A percentile compares a stretch with the other conserved stretches of the same genome.
These are phyloP conservation scores for Lagenorhynchus albirostris DNA, from an alignment of 2,113 vertebrate genomes.

Conservation along the genomic window DNA sequence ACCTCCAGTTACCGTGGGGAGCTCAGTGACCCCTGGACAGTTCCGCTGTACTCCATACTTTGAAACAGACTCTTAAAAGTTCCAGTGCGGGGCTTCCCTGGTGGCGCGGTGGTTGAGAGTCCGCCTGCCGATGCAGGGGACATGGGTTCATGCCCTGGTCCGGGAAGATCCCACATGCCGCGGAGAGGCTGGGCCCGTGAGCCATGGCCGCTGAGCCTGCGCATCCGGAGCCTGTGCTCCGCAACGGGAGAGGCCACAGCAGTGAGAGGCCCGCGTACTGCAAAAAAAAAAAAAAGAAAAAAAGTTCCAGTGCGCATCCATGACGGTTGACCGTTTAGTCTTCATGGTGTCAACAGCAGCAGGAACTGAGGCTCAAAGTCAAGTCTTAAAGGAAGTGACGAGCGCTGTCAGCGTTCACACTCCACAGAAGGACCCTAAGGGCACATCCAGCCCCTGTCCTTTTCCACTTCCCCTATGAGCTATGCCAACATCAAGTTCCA, in stretches of 20 bases:
- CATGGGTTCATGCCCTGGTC: too few species aligned
- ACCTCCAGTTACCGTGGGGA: neutral
- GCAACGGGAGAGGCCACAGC: too few species aligned
- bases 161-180: too few species aligned
- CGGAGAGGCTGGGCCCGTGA: accelerated
- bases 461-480: neutral
- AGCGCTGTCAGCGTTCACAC: neutral
- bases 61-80: neutral
- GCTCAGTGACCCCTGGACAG: neutral
- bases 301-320: neutral
- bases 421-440: neutral
- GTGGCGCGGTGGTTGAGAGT: too few species aligned
- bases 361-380: neutral
- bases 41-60: accelerated
- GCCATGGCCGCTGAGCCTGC: too few species aligned
- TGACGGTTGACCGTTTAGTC: accelerated
- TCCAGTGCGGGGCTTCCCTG: too few species aligned
- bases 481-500: neutral
- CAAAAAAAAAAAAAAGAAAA: too few species aligned
- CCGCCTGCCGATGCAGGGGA: too few species aligned
- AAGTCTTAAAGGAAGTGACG: neutral
- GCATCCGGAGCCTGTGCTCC: too few species aligned
- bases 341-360: neutral
- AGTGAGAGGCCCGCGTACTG: too few species aligned
- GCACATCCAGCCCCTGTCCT: accelerated